Base-by-base conservation (phyloP, 2,888 invertebrate species). In the Malacosoma neustria region DNA sequence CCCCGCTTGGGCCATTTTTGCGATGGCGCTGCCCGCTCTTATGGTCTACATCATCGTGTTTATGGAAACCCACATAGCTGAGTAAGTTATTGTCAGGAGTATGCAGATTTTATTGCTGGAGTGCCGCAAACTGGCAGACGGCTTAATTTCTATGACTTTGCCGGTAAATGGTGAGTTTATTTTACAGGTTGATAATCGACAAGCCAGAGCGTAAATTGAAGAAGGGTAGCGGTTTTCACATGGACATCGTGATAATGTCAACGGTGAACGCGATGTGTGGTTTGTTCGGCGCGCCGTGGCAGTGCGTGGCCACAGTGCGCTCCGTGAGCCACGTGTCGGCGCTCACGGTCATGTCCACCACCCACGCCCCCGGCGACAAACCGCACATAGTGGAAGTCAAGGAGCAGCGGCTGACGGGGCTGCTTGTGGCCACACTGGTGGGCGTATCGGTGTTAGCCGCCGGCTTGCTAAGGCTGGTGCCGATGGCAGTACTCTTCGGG, bases 1-100 rank as follows among this genome's bases (percentile, higher is more conserved):
- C 35, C 92, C 93, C 1, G 63, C 90, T 1, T 96, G 95, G 94
- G 89, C 93, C 40, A 90, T 92, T 9, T 90, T 95, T 55, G 93
- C 93, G 11, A 92, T 96, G 52, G 89, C 89, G 12, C 88, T 97
- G 42, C 98, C 98, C 0, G 98, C 97, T 0, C 87, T 97, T 51
- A 91, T 99, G 45, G 94, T 98, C 43, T 98, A 97, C 75, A 97
- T 99, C 63, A 90, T 99, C 39, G 89, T 98, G 38, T 99, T 98
- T 77, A 96, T 99, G 93, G 99, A 99, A 79, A 96, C 96, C 0
- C 97, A 98, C 70, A 98, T 99, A 61, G 95, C 97, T 39, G 96
- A 98, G 93, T 96, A 87, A 90, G 93, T 88, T 9, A n/a, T n/a
- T n/a, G n/a, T n/a, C n/a, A n/a, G n/a, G n/a, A n/a, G n/a, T n/a